A percentile compares a stretch with the other conserved stretches of the same genome.
Conservation (phyloP, 2,888 invertebrate genomes). For the Therioaphis trifolii region DNA sequence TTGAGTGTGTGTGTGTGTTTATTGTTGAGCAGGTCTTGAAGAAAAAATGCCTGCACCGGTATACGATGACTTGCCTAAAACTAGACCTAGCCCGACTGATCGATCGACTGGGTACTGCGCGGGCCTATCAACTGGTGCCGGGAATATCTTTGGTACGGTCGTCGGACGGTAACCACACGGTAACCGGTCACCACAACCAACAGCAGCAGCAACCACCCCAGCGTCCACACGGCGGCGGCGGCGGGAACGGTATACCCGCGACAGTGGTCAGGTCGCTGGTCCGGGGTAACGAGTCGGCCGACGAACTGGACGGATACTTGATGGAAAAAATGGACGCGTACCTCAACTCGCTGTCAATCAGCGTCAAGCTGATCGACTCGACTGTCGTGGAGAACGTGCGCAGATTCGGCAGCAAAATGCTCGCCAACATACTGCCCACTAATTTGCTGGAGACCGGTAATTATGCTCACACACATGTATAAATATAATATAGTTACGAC, state of each 20-base stretch:
- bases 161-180: constrained; percentile 43
- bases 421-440: constrained; percentile 59
- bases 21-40: constrained; percentile 56
- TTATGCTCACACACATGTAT: too few relatives aligned
- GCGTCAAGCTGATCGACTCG: constrained; percentile 66
- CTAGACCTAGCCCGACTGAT: constrained; percentile 81
- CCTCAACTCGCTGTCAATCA: constrained; percentile 65
- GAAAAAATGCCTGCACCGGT: constrained; percentile 71
- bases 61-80: constrained; percentile 82
- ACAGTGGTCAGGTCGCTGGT: constrained; percentile 62
- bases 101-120: constrained; percentile 79
- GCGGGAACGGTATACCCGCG: constrained; percentile 44
- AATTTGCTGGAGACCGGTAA: constrained; percentile 63
- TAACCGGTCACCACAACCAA: constrained; percentile 37
- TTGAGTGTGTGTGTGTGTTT: neutral
- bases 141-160: constrained; percentile 73
- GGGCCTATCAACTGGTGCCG: constrained; percentile 78
- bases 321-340: constrained; percentile 65
- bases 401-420: constrained; percentile 64
- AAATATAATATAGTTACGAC: neutral
- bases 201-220: too few relatives aligned
- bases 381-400: constrained; percentile 65
- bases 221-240: too few relatives aligned
- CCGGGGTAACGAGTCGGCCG: constrained; percentile 59
- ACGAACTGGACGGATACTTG: constrained; percentile 64